Percentiles rank a stretch among this genome's conserved stretches.
phyloP scores from a whole-genome alignment of 2,113 vertebrate species.

The Paedocypris sp. region DNA sequence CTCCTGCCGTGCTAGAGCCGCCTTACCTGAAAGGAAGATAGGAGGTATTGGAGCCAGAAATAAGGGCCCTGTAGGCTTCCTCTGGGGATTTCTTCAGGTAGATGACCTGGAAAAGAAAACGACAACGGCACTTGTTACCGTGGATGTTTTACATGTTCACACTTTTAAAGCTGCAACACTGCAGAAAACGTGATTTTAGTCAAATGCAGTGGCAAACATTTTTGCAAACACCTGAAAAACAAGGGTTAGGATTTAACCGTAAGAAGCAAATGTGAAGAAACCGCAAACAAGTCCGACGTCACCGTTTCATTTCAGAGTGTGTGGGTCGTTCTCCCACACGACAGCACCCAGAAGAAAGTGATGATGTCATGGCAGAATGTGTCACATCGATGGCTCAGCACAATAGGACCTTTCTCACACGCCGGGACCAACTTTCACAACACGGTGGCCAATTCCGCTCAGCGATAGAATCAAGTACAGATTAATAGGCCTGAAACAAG shows the following conservation, averaged over 20 bases:
- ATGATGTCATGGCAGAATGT: conserved; percentile 12
- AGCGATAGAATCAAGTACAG: too few species aligned
- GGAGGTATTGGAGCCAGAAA: conserved; percentile 78
- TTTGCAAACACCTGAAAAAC: too few species aligned
- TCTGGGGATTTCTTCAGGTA: conserved; percentile 94
- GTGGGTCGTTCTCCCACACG: neutral
- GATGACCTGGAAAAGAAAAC: conserved; percentile 68
- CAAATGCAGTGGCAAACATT: too few species aligned
- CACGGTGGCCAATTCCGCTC: conserved; percentile 4
- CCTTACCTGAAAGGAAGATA: conserved; percentile 94
- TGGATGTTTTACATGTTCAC: too few species aligned
- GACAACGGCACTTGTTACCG: neutral
- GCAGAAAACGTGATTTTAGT: too few species aligned
- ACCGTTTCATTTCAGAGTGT: neutral
- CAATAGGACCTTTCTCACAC: conserved; percentile 22
- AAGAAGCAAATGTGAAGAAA: neutral
- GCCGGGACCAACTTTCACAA: conserved; percentile 6
- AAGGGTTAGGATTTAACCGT: neutral
- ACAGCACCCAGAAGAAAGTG: neutral
- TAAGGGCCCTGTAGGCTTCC: conserved; percentile 78
- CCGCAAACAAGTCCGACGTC: neutral
- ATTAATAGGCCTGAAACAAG: too few species aligned
- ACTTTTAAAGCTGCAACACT: too few species aligned
- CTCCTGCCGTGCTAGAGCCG: too few species aligned
- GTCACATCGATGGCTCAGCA: conserved; percentile 22